phyloP scores from a whole-genome alignment of 2,888 invertebrate species.

The Ectemnius continuus region DNA sequence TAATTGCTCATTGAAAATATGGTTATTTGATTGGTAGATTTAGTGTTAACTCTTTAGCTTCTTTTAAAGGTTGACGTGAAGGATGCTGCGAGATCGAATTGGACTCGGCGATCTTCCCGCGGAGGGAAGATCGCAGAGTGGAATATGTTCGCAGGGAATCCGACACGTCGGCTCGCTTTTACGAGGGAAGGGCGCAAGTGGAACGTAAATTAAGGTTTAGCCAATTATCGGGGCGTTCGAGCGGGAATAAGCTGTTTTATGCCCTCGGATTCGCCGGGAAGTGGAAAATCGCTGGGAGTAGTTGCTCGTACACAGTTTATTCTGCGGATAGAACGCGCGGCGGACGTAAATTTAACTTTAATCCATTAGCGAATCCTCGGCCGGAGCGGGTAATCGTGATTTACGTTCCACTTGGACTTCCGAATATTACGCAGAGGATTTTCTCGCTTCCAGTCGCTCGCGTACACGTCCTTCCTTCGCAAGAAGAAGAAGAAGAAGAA shows the following conservation, averaged over 20 bases:
- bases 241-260: too few species aligned
- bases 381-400: conserved; percentile 23
- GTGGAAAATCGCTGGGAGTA: not conserved
- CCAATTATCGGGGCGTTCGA: conserved; percentile 2
- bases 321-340: not conserved
- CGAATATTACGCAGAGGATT: conserved; percentile 22
- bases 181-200: not conserved
- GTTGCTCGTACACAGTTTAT: conserved; percentile 28
- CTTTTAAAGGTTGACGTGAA: too few species aligned
- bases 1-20: too few species aligned
- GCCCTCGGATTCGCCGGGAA: too few species aligned
- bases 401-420: conserved; percentile 22
- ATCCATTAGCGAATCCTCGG: conserved; percentile 30
- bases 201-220: conserved; percentile 25
- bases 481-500: not conserved
- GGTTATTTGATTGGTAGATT: too few species aligned
- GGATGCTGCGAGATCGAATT: not conserved
- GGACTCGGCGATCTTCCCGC: not conserved
- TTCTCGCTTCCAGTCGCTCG: conserved; percentile 11
- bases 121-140: not conserved
- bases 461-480: conserved; percentile 1
- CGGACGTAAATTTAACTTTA: conserved; percentile 31
- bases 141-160: not conserved
- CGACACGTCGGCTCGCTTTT: too few species aligned
- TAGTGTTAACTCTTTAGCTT: too few species aligned